A percentile compares a stretch with the other conserved stretches of the same genome.
Evolutionary conservation across 2,888 invertebrate genomes (phyloP).

Genomic region (Pristionchus mayeri): DNA sequence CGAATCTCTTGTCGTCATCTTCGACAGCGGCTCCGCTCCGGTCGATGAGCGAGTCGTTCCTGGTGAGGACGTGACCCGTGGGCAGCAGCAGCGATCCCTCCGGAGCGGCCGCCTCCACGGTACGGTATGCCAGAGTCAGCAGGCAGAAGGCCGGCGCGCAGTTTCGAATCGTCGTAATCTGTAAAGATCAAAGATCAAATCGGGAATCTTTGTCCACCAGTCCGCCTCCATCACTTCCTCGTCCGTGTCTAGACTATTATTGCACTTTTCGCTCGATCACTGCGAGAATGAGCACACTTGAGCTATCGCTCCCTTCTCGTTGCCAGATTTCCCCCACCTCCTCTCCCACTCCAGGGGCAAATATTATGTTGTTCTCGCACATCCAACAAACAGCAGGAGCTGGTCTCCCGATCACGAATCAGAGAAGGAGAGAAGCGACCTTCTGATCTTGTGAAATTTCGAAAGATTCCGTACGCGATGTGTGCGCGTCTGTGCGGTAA

Average conservation of each 20-base stretch:
- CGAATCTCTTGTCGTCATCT: slow-evolving; percentile 50
- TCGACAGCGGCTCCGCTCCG: too few relatives aligned
- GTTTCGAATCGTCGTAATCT: slow-evolving; percentile 65
- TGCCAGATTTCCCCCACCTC: slow-evolving; percentile 13
- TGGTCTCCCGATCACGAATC: neutral
- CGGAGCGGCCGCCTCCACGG: slow-evolving; percentile 51
- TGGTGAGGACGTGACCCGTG: slow-evolving; percentile 53
- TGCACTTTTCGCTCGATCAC: neutral
- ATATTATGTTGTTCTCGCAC: slow-evolving; percentile 46
- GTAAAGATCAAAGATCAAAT: slow-evolving; percentile 50
- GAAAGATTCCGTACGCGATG: too few relatives aligned
- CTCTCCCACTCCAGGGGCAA: slow-evolving; percentile 8
- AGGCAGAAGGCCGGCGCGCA: slow-evolving; percentile 61
- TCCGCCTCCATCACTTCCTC: neutral
- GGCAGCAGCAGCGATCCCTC: slow-evolving; percentile 17
- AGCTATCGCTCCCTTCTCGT: too few relatives aligned
- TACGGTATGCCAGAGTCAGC: slow-evolving; percentile 64
- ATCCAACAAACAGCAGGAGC: slow-evolving; percentile 13
- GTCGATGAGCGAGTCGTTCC: slow-evolving; percentile 44
- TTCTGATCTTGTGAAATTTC: too few relatives aligned
- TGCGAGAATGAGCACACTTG: slow-evolving; percentile 14
- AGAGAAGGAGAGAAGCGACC: neutral
- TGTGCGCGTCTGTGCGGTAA: too few relatives aligned
- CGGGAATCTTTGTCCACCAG: neutral
- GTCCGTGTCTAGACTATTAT: slow-evolving; percentile 1